phyloP scores from a whole-genome alignment of 2,113 vertebrate genomes.

The Sciurus niger region DNA sequence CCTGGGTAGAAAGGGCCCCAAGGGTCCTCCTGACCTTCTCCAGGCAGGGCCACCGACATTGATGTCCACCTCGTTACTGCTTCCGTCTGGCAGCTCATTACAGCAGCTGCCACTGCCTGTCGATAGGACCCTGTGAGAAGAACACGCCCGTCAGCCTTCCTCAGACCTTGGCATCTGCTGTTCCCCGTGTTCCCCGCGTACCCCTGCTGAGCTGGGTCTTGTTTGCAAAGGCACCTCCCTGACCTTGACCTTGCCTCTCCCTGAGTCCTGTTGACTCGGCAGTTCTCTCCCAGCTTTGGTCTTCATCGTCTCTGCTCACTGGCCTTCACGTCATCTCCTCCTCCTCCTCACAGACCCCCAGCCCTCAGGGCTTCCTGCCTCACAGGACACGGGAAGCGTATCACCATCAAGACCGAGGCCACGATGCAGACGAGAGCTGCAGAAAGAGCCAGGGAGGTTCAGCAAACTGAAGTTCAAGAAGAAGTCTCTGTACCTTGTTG shows the following conservation, averaged over 20 bases:
- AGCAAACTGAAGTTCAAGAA: neutral
- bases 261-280: neutral
- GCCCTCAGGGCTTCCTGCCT: accelerated
- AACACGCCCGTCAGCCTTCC: neutral
- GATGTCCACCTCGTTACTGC: accelerated
- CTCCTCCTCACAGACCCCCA: neutral
- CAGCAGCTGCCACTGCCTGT: accelerated
- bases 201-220: neutral
- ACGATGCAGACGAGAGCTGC: neutral
- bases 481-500: neutral
- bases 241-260: neutral
- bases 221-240: neutral
- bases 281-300: neutral
- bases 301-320: neutral
- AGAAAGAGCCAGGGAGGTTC: neutral
- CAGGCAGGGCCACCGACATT: accelerated
- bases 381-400: accelerated
- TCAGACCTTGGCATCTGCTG: neutral
- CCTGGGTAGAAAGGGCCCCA: neutral
- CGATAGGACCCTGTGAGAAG: neutral
- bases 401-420: neutral
- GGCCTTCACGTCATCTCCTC: neutral
- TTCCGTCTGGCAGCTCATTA: neutral
- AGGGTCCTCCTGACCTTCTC: neutral
- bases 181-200: neutral